These are phyloP conservation scores for Onychomys torridus DNA, from an alignment of 2,797 vertebrate genomes.

Conservation along the genomic window DNA sequence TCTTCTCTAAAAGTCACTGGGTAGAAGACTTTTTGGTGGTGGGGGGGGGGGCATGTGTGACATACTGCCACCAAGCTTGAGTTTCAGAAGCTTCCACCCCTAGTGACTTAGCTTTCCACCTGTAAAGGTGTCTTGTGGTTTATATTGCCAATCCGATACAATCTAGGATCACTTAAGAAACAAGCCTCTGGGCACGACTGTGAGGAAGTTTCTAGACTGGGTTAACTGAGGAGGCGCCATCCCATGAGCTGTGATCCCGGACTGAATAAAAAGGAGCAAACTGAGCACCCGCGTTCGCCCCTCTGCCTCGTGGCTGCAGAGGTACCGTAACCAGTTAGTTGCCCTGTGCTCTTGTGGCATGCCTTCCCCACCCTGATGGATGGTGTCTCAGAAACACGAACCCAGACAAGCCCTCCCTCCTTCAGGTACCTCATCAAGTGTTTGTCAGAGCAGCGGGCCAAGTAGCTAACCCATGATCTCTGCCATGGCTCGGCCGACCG, in stretches of 20 bases:
- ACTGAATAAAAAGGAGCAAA: neutral
- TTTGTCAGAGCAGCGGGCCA: neutral
- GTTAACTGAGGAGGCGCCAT: neutral
- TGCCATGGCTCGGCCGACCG: fast-evolving
- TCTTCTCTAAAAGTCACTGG: neutral
- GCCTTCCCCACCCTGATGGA: too few species aligned
- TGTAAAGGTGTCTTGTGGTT: neutral
- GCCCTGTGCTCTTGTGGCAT: fast-evolving
- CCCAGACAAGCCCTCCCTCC: too few species aligned
- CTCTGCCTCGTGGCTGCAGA: neutral
- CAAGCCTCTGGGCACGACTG: neutral
- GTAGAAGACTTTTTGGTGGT: neutral
- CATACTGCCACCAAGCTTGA: fast-evolving
- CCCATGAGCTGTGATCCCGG: neutral
- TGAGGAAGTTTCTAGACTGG: neutral
- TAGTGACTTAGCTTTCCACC: fast-evolving
- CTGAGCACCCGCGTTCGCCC: neutral
- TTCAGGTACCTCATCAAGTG: too few species aligned
- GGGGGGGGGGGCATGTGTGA: fast-evolving
- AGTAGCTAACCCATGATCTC: neutral
- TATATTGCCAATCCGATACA: neutral
- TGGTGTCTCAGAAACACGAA: neutral
- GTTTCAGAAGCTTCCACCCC: too few species aligned
- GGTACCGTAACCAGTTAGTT: neutral
- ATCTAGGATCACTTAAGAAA: neutral